phyloP scores from a whole-genome alignment of 2,888 invertebrate species.

The Phorcus lineatus region DNA sequence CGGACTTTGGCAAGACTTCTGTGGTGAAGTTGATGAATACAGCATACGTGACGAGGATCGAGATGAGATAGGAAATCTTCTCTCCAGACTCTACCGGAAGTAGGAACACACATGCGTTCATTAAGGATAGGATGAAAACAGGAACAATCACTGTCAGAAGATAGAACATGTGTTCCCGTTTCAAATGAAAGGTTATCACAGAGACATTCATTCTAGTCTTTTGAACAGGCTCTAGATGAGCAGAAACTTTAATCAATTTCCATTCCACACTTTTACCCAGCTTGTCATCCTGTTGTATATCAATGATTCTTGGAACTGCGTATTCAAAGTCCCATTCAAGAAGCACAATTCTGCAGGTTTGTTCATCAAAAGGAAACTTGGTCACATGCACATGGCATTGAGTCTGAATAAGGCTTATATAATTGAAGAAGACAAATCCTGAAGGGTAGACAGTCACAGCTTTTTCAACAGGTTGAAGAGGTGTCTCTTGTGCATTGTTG shows the following conservation, averaged over 20 bases:
- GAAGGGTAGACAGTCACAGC: background rate
- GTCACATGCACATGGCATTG: background rate
- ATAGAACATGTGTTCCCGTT: constrained; percentile 1
- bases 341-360: background rate
- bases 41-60: constrained; percentile 25
- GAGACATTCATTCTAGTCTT: background rate
- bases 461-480: background rate
- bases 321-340: too few relatives aligned
- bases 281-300: too few relatives aligned
- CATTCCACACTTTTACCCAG: background rate
- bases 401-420: background rate
- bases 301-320: background rate
- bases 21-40: constrained; percentile 25
- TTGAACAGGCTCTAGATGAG: background rate
- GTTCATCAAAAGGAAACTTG: background rate
- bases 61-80: constrained; percentile 28
- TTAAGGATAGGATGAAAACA: background rate
- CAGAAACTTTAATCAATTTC: background rate
- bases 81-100: constrained; percentile 10
- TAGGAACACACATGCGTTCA: constrained; percentile 17
- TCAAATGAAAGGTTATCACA: background rate
- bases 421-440: background rate
- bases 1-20: constrained; percentile 24
- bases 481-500: background rate
- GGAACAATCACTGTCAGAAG: constrained; percentile 9